Base-by-base conservation (phyloP, 2,113 vertebrate genomes). In the Pelobates fuscus region DNA sequence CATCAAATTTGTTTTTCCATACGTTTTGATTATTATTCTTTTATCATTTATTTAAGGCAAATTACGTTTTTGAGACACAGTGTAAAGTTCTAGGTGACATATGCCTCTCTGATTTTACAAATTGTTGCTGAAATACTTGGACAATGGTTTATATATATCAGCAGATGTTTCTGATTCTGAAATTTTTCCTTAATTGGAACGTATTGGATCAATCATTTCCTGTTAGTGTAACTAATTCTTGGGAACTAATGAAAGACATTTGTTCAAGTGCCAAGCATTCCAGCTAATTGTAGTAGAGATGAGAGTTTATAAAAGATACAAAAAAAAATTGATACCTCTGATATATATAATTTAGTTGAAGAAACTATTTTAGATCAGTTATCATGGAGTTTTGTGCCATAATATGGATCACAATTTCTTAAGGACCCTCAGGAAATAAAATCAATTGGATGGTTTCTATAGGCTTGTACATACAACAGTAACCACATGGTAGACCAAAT, bases 201-300 rank as follows among this genome's bases (percentile, higher is more conserved):
- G 49, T 32, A 65, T 55, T 54, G 21, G 30, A 74, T 64, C 49
- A 54, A 62, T 64, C 32, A 26, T 23, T 27, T 49, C 29, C 37
- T n/a, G 46, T 65, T 26, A 62, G 7, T 27, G n/a, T n/a, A n/a
- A n/a, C 6, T 57, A 41, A 65, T 65, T 74, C 17, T 24, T 65
- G n/a, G 2, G 54, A 65, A 54, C 25, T 74, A 65, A 64, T 74
- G 23, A 73, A 73, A 55, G 61, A 18, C 61, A 57, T 27, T 65
- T 64, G n/a, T 73, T 73, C 62, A 55, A 46, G 25, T 15, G 44
- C 21, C 55, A 62, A 17, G 55, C 41, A 55, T 65, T 46, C 60
- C 61, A 55, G 30, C 44, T 54, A 24, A 21, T 60, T 54, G 54
- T 26, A 15, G 54, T 8, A 41, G 2, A 41, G 37, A 12, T 41